Evolutionary conservation across 2,797 vertebrate genomes (phyloP).

Genomic region (Pygocentrus nattereri): DNA sequence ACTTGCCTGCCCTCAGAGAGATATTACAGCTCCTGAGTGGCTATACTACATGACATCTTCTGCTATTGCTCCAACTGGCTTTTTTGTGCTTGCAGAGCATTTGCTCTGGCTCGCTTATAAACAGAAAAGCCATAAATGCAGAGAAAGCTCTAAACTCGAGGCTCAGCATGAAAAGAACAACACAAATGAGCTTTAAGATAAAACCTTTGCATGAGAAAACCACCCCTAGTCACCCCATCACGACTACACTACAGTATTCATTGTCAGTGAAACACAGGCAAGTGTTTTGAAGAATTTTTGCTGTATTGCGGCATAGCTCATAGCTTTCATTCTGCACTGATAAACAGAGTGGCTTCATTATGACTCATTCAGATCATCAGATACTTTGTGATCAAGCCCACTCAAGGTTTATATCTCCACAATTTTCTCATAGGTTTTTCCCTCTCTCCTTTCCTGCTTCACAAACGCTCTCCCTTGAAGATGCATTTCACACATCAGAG

Average conservation of each 20-base stretch:
- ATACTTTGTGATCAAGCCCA: constrained; percentile 28
- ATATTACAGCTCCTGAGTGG: constrained; percentile 33
- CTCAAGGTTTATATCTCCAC: constrained; percentile 22
- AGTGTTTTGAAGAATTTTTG: not conserved
- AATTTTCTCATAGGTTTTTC: constrained; percentile 8
- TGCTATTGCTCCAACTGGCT: constrained; percentile 5
- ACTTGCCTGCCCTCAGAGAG: constrained; percentile 37
- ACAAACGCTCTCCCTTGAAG: constrained; percentile 38
- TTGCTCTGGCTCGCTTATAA: constrained; percentile 5
- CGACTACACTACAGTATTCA: not conserved
- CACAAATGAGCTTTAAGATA: not conserved
- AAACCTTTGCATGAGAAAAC: not conserved
- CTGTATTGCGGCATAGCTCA: not conserved
- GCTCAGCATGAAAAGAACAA: not conserved
- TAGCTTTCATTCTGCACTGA: constrained; percentile 1
- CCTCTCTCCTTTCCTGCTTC: constrained; percentile 9
- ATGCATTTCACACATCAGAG: constrained; percentile 50
- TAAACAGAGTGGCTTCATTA: constrained; percentile 5
- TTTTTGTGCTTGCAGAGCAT: not conserved
- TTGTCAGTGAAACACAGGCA: not conserved
- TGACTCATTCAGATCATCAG: constrained; percentile 20
- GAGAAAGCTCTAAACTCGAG: not conserved
- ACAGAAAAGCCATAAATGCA: not conserved
- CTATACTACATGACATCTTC: not conserved
- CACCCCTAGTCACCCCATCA: not conserved